Percentiles rank a stretch among this genome's conserved stretches.
These are phyloP conservation scores for Pituophis catenifer DNA, from an alignment of 2,113 vertebrate genomes.

Conservation along the genomic window DNA sequence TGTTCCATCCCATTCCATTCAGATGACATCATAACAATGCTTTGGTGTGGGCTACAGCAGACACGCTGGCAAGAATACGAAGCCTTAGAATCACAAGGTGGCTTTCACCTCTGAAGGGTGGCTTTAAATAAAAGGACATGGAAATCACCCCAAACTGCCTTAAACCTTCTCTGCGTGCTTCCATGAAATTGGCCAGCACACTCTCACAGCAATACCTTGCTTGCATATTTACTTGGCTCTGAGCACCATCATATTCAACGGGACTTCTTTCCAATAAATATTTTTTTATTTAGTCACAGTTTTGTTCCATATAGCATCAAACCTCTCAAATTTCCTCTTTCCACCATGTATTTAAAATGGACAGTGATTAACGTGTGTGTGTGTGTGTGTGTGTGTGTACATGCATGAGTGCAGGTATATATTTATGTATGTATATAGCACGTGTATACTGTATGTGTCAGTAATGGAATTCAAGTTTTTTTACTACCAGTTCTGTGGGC, in stretches of 20 bases:
- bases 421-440: too few relatives aligned
- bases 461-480: too few relatives aligned
- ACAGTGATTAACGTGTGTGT: too few relatives aligned
- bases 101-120: not conserved
- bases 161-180: not conserved
- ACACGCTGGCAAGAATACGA: not conserved
- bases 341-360: too few relatives aligned
- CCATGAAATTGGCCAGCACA: not conserved
- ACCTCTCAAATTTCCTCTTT: too few relatives aligned
- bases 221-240: not conserved
- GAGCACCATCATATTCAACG: not conserved
- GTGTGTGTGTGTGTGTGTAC: too few relatives aligned
- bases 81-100: not conserved
- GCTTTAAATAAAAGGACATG: not conserved
- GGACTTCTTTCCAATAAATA: not conserved
- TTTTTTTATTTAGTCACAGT: too few relatives aligned
- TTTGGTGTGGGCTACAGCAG: not conserved
- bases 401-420: too few relatives aligned
- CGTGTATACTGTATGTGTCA: too few relatives aligned
- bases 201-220: not conserved
- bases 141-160: not conserved
- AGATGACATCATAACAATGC: not conserved
- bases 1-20: conserved; percentile 5
- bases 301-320: too few relatives aligned
- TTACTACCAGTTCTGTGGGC: too few relatives aligned